A percentile compares a stretch with the other conserved stretches of the same genome.
These are phyloP conservation scores for Lasioglossum leucozonium DNA, from an alignment of 2,888 invertebrate genomes.

Conservation along the genomic window DNA sequence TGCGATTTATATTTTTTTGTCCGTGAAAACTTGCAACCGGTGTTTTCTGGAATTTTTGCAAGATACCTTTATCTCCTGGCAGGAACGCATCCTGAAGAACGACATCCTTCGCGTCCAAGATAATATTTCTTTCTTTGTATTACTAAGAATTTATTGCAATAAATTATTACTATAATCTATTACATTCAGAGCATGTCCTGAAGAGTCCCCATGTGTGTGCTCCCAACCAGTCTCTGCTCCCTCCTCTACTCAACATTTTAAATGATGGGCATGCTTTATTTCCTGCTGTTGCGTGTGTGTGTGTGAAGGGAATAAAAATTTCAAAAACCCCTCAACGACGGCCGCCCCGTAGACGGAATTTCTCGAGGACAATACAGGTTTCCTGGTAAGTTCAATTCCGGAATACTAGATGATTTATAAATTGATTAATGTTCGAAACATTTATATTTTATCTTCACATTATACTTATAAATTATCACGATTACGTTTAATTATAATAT, in stretches of 20 bases:
- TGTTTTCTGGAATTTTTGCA: not conserved
- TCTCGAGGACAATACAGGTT: not conserved
- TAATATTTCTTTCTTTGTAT: conserved; percentile 9
- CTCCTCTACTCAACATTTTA: not conserved
- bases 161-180: conserved; percentile 18
- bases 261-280: conserved; percentile 11
- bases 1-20: too few relatives aligned
- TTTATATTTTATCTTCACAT: not conserved
- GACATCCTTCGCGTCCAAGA: not conserved
- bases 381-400: not conserved
- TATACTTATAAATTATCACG: too few relatives aligned
- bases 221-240: not conserved
- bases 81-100: not conserved
- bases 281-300: conserved; percentile 17
- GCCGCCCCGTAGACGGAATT: not conserved
- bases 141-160: conserved; percentile 9
- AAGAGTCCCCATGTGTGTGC: conserved; percentile 15
- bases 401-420: not conserved
- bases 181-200: conserved; percentile 10
- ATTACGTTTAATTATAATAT: not conserved
- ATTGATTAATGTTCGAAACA: not conserved
- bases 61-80: not conserved
- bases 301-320: conserved; percentile 20
- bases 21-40: not conserved
- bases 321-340: not conserved